Percentiles rank a stretch among this genome's conserved stretches.
These are phyloP conservation scores for Glossophaga mutica DNA, from an alignment of 2,797 vertebrate species.

Conservation along the genomic window DNA sequence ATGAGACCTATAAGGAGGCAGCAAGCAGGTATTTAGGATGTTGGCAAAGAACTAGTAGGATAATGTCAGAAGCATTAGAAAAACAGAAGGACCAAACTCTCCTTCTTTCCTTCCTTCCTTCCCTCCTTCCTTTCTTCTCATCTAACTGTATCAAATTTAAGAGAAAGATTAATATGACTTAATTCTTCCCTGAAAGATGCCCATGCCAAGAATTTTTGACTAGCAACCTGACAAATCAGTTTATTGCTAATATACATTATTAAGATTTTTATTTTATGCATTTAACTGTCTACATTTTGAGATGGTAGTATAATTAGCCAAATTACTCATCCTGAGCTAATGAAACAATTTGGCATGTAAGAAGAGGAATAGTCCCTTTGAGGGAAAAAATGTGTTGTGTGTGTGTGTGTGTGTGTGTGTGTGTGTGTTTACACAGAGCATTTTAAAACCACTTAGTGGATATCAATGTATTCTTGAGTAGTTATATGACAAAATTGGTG, in stretches of 20 bases:
- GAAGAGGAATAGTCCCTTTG: not conserved
- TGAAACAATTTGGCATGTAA: not conserved
- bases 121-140: not conserved
- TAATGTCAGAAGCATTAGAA: not conserved
- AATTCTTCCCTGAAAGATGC: not conserved
- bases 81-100: accelerated
- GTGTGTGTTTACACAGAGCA: not conserved
- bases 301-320: not conserved
- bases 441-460: not conserved
- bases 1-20: not conserved
- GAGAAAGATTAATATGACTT: not conserved
- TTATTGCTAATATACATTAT: not conserved
- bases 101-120: not conserved
- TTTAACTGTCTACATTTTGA: not conserved
- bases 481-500: not conserved
- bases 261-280: not conserved
- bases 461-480: not conserved
- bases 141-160: not conserved
- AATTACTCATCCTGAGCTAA: not conserved
- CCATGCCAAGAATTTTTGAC: not conserved
- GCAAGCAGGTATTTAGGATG: not conserved
- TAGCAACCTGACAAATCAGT: not conserved
- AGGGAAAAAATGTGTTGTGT: too few relatives aligned
- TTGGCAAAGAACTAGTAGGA: not conserved
- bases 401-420: too few relatives aligned